phyloP scores from a whole-genome alignment of 2,113 vertebrate genomes.

The Chamaetylas fuelleborni region DNA sequence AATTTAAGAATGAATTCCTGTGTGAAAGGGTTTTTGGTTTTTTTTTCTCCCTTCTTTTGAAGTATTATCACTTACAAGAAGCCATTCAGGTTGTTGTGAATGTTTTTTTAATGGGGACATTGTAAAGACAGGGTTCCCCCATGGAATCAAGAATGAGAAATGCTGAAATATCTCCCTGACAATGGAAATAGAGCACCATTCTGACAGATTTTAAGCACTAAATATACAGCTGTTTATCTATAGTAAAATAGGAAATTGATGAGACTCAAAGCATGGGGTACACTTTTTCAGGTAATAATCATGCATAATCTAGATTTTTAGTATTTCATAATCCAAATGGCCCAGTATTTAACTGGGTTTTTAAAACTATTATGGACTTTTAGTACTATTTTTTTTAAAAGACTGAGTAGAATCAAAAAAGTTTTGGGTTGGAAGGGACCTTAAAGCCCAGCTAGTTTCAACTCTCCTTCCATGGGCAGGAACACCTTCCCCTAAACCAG shows the following conservation, averaged over 20 bases:
- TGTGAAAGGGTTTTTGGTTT: not conserved
- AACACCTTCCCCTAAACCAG: not conserved
- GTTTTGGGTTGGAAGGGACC: not conserved
- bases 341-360: not conserved
- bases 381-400: not conserved
- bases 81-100: not conserved
- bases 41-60: not conserved
- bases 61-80: not conserved
- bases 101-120: not conserved
- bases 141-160: not conserved
- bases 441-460: not conserved
- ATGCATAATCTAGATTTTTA: not conserved
- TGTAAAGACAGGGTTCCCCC: not conserved
- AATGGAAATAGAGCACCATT: accelerated
- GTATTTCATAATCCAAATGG: not conserved
- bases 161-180: not conserved
- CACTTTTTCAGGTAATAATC: not conserved
- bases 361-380: not conserved
- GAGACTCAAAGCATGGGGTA: not conserved
- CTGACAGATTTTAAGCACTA: not conserved
- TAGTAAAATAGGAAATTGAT: not conserved
- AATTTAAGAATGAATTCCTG: not conserved
- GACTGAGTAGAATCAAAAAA: not conserved
- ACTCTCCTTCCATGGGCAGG: not conserved
- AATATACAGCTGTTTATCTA: not conserved